Evolutionary conservation across 2,888 invertebrate species (phyloP).

Genomic region (Girardia tigrina): DNA sequence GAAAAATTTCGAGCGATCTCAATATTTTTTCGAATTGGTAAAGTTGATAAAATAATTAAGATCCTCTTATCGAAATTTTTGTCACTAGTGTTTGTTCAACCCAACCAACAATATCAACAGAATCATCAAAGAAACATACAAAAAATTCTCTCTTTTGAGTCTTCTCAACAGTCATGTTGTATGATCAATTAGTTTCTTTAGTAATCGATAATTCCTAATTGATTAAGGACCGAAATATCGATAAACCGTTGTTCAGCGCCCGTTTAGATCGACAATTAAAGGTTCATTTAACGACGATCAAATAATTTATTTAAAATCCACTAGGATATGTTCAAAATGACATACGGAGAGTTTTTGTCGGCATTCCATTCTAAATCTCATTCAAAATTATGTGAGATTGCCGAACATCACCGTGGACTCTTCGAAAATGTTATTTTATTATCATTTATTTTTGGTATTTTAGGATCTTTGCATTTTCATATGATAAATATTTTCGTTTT

Average conservation of each 20-base stretch:
- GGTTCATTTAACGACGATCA: not conserved
- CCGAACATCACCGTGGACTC: not conserved
- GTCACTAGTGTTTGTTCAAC: not conserved
- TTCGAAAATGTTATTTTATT: constrained; percentile 16
- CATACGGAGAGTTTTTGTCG: not conserved
- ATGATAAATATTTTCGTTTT: too few relatives aligned
- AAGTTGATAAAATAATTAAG: not conserved
- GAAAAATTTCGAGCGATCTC: constrained; percentile 76
- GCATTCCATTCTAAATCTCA: not conserved
- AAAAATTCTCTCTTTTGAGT: not conserved
- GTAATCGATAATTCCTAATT: not conserved
- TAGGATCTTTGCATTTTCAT: too few relatives aligned
- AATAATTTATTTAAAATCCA: not conserved
- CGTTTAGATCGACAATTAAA: not conserved
- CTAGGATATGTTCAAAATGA: constrained; percentile 3
- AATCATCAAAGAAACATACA: constrained; percentile 2
- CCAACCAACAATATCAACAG: not conserved
- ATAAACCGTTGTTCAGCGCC: not conserved
- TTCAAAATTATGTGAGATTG: not conserved
- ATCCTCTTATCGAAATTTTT: not conserved
- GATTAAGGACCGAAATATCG: not conserved
- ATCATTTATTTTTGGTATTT: too few relatives aligned
- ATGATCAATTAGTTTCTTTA: not conserved
- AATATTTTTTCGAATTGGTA: constrained; percentile 86
- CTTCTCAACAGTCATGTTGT: constrained; percentile 2